These are phyloP conservation scores for Steinernema khuongi DNA, from an alignment of 1,140 invertebrate species.

Conservation along the genomic window DNA sequence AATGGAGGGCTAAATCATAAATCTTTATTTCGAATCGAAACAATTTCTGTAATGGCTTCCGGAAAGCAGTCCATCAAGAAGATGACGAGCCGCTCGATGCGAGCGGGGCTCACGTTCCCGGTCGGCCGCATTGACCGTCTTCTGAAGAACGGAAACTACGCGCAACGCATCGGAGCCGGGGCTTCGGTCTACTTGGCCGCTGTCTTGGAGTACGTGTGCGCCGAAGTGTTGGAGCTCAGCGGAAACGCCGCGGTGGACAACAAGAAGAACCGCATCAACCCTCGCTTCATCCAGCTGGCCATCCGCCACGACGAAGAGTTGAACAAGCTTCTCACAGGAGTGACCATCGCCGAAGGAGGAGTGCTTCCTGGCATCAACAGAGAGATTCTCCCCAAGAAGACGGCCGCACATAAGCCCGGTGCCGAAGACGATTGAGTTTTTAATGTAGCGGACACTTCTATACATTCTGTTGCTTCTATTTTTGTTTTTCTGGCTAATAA, in stretches of 20 bases:
- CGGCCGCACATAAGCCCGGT: background rate
- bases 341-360: conserved; percentile 45
- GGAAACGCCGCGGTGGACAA: conserved; percentile 71
- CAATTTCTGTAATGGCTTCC: too few species aligned
- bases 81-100: background rate
- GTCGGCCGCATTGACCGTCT: conserved; percentile 64
- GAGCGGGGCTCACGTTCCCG: conserved; percentile 69
- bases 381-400: conserved; percentile 59
- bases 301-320: conserved; percentile 57
- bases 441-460: too few species aligned
- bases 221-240: conserved; percentile 64
- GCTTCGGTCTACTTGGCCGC: conserved; percentile 65
- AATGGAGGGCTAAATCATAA: too few species aligned
- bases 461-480: too few species aligned
- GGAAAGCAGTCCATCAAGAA: too few species aligned
- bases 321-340: conserved; percentile 45
- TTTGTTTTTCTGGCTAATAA: too few species aligned
- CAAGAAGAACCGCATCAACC: conserved; percentile 62
- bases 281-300: conserved; percentile 61
- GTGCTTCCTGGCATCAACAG: conserved; percentile 43
- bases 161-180: conserved; percentile 63
- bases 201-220: conserved; percentile 65
- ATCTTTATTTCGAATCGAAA: too few species aligned
- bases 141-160: conserved; percentile 61
- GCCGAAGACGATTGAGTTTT: too few species aligned